phyloP scores from a whole-genome alignment of 1,140 invertebrate species.

The Diuraphis noxia region DNA sequence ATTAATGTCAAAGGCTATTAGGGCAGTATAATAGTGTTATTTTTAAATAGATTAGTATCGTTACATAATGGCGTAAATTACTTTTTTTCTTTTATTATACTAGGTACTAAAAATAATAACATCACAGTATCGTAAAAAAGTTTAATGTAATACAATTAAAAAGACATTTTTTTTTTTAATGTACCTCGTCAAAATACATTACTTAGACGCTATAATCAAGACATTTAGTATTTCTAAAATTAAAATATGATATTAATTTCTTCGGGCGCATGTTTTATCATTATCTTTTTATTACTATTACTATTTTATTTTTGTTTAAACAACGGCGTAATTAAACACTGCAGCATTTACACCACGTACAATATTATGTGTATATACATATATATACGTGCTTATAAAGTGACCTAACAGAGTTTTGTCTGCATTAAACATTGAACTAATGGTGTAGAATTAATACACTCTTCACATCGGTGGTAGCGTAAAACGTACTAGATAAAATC shows the following conservation, averaged over 20 bases:
- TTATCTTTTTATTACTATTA: neutral
- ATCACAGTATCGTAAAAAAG: neutral
- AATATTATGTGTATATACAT: neutral
- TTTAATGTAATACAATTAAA: constrained; percentile 30
- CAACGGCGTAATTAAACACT: constrained; percentile 16
- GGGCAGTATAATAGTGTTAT: neutral
- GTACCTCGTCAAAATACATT: neutral
- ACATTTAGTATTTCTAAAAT: constrained; percentile 28
- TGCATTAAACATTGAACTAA: constrained; percentile 26
- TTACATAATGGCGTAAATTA: constrained; percentile 22
- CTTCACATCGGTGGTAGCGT: neutral
- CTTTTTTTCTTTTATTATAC: constrained; percentile 16
- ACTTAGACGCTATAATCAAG: neutral
- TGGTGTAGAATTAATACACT: constrained; percentile 26
- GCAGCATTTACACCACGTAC: neutral
- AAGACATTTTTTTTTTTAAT: constrained; percentile 6
- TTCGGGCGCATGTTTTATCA: neutral
- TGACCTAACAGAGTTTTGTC: constrained; percentile 3
- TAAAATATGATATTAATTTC: neutral
- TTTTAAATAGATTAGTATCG: constrained; percentile 13
- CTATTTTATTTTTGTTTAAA: neutral
- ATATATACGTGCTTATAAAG: neutral
- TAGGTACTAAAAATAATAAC: constrained; percentile 19
- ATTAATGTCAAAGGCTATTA: constrained; percentile 9
- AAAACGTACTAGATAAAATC: constrained; percentile 20